A percentile compares a stretch with the other conserved stretches of the same genome.
Conservation (phyloP, 2,888 invertebrate species). For the Drosophila borealis region DNA sequence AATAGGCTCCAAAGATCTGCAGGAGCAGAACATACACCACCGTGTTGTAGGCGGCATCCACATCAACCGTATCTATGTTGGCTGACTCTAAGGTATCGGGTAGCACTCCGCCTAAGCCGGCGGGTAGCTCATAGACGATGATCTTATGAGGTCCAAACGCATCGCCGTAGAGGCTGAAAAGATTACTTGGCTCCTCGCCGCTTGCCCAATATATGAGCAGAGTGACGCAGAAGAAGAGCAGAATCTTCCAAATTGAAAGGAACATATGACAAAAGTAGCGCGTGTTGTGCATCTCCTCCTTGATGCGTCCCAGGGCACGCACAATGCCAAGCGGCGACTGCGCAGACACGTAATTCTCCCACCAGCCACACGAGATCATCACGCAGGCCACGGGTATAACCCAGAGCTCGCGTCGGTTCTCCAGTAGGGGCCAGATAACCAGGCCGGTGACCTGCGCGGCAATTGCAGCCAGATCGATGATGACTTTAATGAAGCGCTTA, state of each 20-base stretch:
- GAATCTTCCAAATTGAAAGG: conserved; percentile 96
- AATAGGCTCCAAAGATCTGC: conserved; percentile 93
- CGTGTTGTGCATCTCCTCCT: conserved; percentile 91
- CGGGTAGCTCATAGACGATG: conserved; percentile 88
- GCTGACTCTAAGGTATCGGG: conserved; percentile 92
- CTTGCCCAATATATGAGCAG: conserved; percentile 90
- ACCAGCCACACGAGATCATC: conserved; percentile 97
- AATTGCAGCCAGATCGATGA: conserved; percentile 94
- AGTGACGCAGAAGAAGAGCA: conserved; percentile 91
- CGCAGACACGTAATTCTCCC: conserved; percentile 98
- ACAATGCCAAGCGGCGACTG: conserved; percentile 91
- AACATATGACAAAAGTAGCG: conserved; percentile 96
- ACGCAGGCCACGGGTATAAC: conserved; percentile 94
- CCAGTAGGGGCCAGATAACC: conserved; percentile 95
- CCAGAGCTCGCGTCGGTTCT: conserved; percentile 91
- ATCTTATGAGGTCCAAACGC: conserved; percentile 93
- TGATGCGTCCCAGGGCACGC: conserved; percentile 90
- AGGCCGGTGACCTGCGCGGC: conserved; percentile 96
- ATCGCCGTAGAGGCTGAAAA: conserved; percentile 90
- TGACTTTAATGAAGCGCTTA: conserved; percentile 90
- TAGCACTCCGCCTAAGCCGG: conserved; percentile 83
- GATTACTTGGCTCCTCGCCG: conserved; percentile 91
- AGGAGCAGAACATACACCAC: conserved; percentile 91
- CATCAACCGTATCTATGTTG: conserved; percentile 90
- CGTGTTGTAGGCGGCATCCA: conserved; percentile 89